A percentile compares a stretch with the other conserved stretches of the same genome.
phyloP scores from a whole-genome alignment of 2,888 invertebrate genomes.

The Drosophila paracracens region DNA sequence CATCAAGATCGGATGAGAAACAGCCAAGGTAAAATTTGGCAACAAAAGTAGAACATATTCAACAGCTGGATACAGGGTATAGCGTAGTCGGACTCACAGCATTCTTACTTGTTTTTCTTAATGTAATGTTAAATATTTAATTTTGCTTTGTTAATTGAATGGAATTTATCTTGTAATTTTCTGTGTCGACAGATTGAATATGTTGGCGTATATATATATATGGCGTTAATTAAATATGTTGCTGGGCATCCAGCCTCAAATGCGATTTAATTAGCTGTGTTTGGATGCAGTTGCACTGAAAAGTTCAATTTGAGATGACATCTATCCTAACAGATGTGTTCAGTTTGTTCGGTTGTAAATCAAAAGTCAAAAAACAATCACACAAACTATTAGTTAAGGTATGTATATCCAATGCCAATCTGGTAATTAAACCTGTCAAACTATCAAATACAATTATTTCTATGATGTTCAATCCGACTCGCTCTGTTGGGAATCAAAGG shows the following conservation, averaged over 20 bases:
- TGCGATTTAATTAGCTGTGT: not conserved
- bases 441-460: slow-evolving; percentile 9
- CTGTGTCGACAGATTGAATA: not conserved
- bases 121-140: not conserved
- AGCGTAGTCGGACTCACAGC: not conserved
- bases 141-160: not conserved
- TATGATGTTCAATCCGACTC: not conserved
- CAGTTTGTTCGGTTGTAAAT: not conserved
- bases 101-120: not conserved
- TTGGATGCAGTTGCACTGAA: not conserved
- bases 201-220: not conserved
- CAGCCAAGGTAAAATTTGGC: not conserved
- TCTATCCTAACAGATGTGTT: not conserved
- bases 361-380: not conserved
- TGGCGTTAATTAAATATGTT: not conserved
- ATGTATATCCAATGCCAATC: not conserved
- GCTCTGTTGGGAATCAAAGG: slow-evolving; percentile 1
- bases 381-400: not conserved
- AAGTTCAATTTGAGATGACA: not conserved
- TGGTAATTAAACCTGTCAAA: not conserved
- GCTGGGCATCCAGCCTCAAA: not conserved
- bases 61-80: not conserved
- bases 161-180: not conserved
- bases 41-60: not conserved
- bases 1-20: not conserved